These are phyloP conservation scores for Drosophila malerkotliana DNA, from an alignment of 1,140 invertebrate genomes.

Conservation along the genomic window DNA sequence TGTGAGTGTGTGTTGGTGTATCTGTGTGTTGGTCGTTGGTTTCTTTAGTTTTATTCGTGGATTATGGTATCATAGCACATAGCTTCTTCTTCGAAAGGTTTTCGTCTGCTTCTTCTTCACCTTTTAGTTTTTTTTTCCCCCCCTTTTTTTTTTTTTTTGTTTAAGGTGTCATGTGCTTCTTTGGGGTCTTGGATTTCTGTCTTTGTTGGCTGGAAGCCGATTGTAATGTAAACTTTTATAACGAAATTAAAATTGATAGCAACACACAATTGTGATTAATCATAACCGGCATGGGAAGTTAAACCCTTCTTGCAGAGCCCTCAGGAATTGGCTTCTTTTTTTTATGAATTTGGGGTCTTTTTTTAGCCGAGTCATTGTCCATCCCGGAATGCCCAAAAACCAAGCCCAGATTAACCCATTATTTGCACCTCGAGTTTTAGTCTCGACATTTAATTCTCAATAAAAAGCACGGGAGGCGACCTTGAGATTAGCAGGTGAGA, in stretches of 20 bases:
- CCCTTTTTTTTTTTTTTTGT: constrained; percentile 30
- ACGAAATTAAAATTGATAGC: constrained; percentile 74
- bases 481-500: constrained; percentile 69
- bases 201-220: constrained; percentile 31
- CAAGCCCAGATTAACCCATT: constrained; percentile 33
- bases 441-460: constrained; percentile 38
- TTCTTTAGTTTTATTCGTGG: constrained; percentile 82
- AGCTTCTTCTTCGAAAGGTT: constrained; percentile 64
- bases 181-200: constrained; percentile 58
- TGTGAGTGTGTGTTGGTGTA: constrained; percentile 43
- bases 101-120: constrained; percentile 29
- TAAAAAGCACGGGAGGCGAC: constrained; percentile 33
- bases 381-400: constrained; percentile 22
- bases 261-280: constrained; percentile 55
- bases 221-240: constrained; percentile 74
- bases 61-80: constrained; percentile 79
- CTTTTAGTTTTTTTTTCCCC: constrained; percentile 6
- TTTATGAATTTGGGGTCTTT: neutral
- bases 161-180: constrained; percentile 70
- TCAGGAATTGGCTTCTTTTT: neutral
- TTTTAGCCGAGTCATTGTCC: constrained; percentile 28
- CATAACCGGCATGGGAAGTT: constrained; percentile 10
- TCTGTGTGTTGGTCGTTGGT: constrained; percentile 55
- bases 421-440: constrained; percentile 30
- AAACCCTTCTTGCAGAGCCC: constrained; percentile 14